These are phyloP conservation scores for Peromyscus eremicus DNA, from an alignment of 2,797 vertebrate species.

Conservation along the genomic window DNA sequence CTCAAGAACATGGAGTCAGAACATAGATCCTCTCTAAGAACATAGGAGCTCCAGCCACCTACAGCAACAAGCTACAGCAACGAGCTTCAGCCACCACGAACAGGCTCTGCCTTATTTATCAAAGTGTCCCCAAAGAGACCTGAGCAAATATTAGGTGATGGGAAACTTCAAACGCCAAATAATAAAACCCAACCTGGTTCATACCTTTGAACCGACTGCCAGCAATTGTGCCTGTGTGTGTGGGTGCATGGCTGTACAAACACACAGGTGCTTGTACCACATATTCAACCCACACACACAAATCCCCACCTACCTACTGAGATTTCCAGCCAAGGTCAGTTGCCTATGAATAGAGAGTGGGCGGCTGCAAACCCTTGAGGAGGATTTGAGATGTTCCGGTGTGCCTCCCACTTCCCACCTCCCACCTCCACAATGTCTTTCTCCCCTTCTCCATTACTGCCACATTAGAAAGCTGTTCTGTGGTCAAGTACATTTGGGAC, in stretches of 20 bases:
- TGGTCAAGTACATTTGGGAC: neutral
- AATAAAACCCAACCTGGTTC: conserved; percentile 45
- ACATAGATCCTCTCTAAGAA: neutral
- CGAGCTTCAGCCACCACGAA: neutral
- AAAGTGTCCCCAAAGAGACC: conserved; percentile 16
- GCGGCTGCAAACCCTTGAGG: neutral
- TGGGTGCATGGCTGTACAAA: neutral
- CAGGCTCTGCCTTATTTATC: neutral
- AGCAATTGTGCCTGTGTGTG: neutral
- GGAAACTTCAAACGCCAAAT: neutral
- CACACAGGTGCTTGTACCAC: neutral
- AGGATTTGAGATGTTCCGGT: neutral
- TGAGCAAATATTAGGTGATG: conserved; percentile 33
- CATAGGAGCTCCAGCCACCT: too few species aligned
- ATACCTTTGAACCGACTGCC: neutral
- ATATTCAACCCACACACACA: neutral
- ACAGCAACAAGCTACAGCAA: neutral
- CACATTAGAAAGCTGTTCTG: conserved; percentile 1
- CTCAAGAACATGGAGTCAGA: neutral
- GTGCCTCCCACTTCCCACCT: neutral
- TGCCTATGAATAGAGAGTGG: neutral
- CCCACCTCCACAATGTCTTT: neutral
- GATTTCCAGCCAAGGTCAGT: neutral
- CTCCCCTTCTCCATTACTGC: neutral
- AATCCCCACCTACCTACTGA: neutral